Percentiles rank a stretch among this genome's conserved stretches.
Conservation (phyloP, 2,113 vertebrate genomes). For the Vidua macroura region DNA sequence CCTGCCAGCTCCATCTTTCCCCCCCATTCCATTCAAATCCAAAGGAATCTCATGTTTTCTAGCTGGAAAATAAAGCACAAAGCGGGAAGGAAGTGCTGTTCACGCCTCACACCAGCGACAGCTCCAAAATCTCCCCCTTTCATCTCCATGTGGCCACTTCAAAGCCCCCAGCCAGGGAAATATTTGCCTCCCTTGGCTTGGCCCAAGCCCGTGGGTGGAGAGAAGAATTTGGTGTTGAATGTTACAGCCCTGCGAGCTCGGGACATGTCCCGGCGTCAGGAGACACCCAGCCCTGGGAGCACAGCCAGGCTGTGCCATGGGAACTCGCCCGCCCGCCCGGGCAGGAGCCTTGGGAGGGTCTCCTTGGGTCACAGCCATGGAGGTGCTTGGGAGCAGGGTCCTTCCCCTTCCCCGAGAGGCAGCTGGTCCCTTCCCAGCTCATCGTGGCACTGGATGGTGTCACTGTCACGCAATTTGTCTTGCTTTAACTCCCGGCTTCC, state of each 20-base stretch:
- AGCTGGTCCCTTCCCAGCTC: not conserved
- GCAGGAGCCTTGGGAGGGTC: not conserved
- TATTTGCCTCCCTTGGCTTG: slow-evolving; percentile 26
- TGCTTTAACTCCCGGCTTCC: fast-evolving
- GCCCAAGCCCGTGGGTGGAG: slow-evolving; percentile 37
- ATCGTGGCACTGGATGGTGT: fast-evolving
- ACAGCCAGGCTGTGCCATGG: not conserved
- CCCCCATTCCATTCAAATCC: not conserved
- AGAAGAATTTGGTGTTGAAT: slow-evolving; percentile 38
- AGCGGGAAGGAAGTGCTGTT: not conserved
- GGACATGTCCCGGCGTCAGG: not conserved
- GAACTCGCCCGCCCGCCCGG: not conserved
- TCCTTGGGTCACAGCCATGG: not conserved
- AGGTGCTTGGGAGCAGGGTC: not conserved
- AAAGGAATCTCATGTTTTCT: not conserved
- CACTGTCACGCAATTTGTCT: not conserved
- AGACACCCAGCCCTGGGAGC: not conserved
- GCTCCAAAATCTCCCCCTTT: slow-evolving; percentile 27
- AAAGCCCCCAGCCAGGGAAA: slow-evolving; percentile 52
- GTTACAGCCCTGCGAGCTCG: not conserved
- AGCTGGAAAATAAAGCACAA: not conserved
- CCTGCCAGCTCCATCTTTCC: not conserved
- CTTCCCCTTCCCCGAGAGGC: not conserved
- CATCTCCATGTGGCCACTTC: slow-evolving; percentile 55
- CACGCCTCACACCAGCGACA: not conserved